These are phyloP conservation scores for Anorthoa munda DNA, from an alignment of 2,888 invertebrate genomes.

Conservation along the genomic window DNA sequence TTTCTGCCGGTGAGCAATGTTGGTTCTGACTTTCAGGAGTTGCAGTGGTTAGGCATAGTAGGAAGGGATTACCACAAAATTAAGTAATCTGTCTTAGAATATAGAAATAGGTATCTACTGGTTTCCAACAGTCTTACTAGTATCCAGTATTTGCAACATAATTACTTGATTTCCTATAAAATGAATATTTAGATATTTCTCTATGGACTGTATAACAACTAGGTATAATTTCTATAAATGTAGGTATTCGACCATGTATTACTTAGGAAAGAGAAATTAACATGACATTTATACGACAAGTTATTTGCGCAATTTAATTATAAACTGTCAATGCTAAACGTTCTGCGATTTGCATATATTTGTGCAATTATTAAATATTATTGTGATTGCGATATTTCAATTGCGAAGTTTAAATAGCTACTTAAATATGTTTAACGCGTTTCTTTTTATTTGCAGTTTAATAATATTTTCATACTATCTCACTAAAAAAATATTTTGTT, in stretches of 20 bases:
- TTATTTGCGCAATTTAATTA: conserved; percentile 30
- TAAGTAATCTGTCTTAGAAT: neutral
- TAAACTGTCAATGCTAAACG: conserved; percentile 24
- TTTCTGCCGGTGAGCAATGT: neutral
- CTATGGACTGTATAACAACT: conserved; percentile 3
- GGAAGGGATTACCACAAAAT: neutral
- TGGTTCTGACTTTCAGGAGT: neutral
- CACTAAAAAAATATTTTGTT: too few species aligned
- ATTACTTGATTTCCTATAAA: conserved; percentile 32
- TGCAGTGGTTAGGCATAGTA: too few species aligned
- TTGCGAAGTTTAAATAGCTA: neutral
- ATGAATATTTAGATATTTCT: conserved; percentile 4
- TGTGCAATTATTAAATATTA: neutral
- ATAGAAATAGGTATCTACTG: neutral
- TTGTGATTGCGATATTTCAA: conserved; percentile 18
- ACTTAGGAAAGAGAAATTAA: conserved; percentile 35
- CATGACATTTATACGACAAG: conserved; percentile 17
- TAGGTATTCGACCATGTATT: conserved; percentile 21
- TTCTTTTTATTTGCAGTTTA: neutral
- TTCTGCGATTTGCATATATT: conserved; percentile 13
- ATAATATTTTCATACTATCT: too few species aligned
- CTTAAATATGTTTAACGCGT: neutral
- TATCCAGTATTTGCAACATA: neutral
- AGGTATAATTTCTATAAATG: conserved; percentile 35
- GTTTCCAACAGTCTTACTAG: neutral